Conservation (phyloP, 2,113 vertebrate genomes). For the Hippolais icterina region DNA sequence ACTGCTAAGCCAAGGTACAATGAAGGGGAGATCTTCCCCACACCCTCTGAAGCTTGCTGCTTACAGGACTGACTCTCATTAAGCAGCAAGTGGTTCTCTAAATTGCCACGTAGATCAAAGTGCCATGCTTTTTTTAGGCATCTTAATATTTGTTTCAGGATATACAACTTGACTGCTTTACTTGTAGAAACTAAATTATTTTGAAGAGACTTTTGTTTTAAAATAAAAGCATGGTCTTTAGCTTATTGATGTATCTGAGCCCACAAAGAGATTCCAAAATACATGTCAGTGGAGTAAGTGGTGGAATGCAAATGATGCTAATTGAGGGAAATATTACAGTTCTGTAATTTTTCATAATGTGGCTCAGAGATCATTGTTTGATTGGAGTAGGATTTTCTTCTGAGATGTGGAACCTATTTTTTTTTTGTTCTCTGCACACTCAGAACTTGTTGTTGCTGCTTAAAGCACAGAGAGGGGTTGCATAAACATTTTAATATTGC, state of each 20-base stretch:
- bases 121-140: not conserved
- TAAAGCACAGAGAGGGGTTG: constrained; percentile 67
- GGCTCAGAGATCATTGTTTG: constrained; percentile 14
- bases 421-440: constrained; percentile 42
- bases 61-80: not conserved
- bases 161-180: not conserved
- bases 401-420: constrained; percentile 57
- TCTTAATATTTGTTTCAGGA: not conserved
- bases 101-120: not conserved
- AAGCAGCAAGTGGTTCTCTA: not conserved
- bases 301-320: not conserved
- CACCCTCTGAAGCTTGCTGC: not conserved
- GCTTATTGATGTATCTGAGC: not conserved
- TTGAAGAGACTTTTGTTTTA: not conserved
- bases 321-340: constrained; percentile 19
- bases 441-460: constrained; percentile 64
- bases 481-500: constrained; percentile 81
- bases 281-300: not conserved
- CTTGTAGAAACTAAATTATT: not conserved
- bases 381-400: constrained; percentile 38
- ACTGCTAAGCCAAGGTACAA: not conserved
- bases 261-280: not conserved
- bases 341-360: constrained; percentile 34
- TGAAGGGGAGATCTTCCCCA: not conserved
- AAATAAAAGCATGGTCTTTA: not conserved